Evolutionary conservation across 2,113 vertebrate species (phyloP).

Genomic region (Glareola pratincola): DNA sequence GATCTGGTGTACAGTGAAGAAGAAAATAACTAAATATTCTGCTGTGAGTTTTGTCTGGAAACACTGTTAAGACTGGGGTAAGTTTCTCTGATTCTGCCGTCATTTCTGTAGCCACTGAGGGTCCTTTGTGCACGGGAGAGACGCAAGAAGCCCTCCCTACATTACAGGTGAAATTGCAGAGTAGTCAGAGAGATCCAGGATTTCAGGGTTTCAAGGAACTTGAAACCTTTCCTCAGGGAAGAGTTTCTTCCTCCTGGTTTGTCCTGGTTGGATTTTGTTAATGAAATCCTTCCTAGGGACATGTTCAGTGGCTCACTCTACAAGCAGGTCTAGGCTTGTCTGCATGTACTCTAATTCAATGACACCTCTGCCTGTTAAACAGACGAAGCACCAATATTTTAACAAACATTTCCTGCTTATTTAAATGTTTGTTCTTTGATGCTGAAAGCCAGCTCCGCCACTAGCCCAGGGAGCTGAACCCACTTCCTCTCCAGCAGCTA

Average conservation of each 20-base stretch:
- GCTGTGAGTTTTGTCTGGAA: not conserved
- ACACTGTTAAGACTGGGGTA: not conserved
- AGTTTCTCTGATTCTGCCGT: not conserved
- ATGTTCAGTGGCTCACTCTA: not conserved
- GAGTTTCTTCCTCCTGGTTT: not conserved
- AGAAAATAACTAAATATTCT: not conserved
- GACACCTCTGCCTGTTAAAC: not conserved
- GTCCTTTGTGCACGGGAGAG: not conserved
- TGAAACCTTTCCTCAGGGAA: not conserved
- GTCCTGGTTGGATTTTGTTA: not conserved
- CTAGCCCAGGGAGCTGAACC: not conserved
- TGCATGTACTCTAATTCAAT: not conserved
- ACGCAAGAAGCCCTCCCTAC: not conserved
- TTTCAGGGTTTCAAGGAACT: not conserved
- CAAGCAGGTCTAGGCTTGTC: not conserved
- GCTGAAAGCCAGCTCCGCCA: not conserved
- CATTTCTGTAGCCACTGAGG: not conserved
- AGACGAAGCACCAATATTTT: not conserved
- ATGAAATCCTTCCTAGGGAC: not conserved
- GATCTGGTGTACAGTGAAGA: not conserved
- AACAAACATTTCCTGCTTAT: constrained; percentile 25
- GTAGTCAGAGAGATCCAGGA: not conserved
- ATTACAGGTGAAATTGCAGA: not conserved
- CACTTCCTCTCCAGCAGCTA: not conserved
- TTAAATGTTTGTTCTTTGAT: constrained; percentile 15